Percentiles rank a stretch among this genome's conserved stretches.
Conservation (phyloP, 2,113 vertebrate genomes). For the Cryptotis parvus region DNA sequence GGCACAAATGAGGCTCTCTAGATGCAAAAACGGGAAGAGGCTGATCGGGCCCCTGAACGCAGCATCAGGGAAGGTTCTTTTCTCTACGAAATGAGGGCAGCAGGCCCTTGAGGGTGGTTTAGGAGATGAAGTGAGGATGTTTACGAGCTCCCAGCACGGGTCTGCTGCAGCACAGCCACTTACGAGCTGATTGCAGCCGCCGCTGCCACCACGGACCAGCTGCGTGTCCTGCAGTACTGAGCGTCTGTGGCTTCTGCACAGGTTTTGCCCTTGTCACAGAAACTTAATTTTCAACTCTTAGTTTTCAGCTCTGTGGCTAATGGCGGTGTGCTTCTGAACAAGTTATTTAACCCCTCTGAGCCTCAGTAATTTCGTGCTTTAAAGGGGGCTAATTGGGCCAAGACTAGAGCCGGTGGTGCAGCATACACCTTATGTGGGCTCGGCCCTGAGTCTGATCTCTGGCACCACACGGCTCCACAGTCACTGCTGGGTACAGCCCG, state of each 20-base stretch:
- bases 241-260: not conserved
- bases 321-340: not conserved
- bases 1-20: not conserved
- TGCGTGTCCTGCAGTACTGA: not conserved
- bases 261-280: not conserved
- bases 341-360: not conserved
- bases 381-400: not conserved
- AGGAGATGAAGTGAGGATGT: not conserved
- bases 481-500: no score
- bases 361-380: not conserved
- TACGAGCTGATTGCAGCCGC: not conserved
- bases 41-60: not conserved
- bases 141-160: not conserved
- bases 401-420: no score
- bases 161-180: not conserved
- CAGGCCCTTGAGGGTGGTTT: not conserved
- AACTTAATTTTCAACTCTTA: not conserved
- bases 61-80: not conserved
- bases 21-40: not conserved
- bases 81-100: not conserved
- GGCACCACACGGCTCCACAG: no score
- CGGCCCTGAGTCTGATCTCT: no score
- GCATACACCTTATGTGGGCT: no score
- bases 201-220: not conserved
- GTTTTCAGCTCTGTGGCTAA: not conserved